A percentile compares a stretch with the other conserved stretches of the same genome.
Evolutionary conservation across 92 coral and sea anemone species (phyloP).

Genomic region (Actinernus sp.): DNA sequence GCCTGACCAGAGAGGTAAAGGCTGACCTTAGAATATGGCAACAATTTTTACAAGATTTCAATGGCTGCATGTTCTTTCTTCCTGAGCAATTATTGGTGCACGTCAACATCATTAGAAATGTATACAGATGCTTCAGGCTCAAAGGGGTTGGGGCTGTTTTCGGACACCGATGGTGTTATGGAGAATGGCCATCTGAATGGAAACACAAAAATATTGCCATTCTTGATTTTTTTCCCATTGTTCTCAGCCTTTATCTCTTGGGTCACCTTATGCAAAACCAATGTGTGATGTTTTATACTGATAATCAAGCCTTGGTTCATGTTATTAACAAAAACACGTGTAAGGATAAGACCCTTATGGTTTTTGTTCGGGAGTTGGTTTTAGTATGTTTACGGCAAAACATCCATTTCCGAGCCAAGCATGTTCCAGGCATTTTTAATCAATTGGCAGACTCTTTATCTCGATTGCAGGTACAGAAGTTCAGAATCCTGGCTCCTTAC

Average conservation of each 20-base stretch:
- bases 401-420: no score
- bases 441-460: not conserved
- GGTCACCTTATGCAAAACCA: conserved; percentile 15
- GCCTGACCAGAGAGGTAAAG: no score
- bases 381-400: not conserved
- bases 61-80: no score
- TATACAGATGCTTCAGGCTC: no score
- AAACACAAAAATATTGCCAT: no score
- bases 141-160: no score
- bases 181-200: no score
- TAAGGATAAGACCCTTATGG: conserved; percentile 9
- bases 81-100: no score
- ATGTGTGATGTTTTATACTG: conserved; percentile 23
- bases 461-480: conserved; percentile 11
- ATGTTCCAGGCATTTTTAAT: conserved; percentile 5
- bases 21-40: no score
- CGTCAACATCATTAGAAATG: no score
- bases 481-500: conserved; percentile 4
- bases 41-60: no score
- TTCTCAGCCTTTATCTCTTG: conserved; percentile 11
- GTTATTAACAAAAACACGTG: conserved; percentile 3
- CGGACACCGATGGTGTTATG: no score
- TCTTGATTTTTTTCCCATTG: conserved; percentile 36
- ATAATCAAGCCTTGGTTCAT: conserved; percentile 6
- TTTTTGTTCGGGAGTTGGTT: not conserved